A percentile compares a stretch with the other conserved stretches of the same genome.
These are phyloP conservation scores for Oceanites oceanicus DNA, from an alignment of 2,113 vertebrate species.

Conservation along the genomic window DNA sequence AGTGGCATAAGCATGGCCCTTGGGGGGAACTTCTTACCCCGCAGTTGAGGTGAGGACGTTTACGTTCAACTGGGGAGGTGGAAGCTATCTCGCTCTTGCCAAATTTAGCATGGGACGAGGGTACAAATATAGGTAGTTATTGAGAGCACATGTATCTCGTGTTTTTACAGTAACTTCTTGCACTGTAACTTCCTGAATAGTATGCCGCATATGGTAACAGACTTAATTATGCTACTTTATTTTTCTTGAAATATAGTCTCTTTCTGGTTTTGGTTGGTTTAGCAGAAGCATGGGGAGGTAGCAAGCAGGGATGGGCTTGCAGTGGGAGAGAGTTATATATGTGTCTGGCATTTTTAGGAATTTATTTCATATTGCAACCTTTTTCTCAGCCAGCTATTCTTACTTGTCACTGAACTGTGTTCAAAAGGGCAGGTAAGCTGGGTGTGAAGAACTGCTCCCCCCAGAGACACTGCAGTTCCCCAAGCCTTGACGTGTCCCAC, in stretches of 20 bases:
- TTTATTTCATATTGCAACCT: neutral
- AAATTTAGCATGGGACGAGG: neutral
- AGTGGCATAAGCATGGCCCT: neutral
- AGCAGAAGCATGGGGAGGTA: neutral
- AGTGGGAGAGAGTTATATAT: neutral
- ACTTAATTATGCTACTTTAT: neutral
- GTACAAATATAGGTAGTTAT: neutral
- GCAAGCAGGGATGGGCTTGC: neutral
- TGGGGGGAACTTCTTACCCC: neutral
- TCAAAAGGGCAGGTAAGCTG: neutral
- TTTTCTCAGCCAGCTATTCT: neutral
- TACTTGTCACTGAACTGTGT: neutral
- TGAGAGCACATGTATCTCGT: neutral
- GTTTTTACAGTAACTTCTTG: neutral
- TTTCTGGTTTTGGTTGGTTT: neutral
- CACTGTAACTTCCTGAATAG: neutral
- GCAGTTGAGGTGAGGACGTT: neutral
- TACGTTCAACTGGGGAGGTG: neutral
- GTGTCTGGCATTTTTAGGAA: neutral
- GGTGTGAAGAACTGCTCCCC: neutral
- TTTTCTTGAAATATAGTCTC: conserved; percentile 1
- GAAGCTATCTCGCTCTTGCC: neutral
- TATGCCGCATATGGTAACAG: neutral
- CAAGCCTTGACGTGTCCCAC: neutral
- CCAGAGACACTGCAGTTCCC: neutral